These are phyloP conservation scores for Teleogryllus occipitalis DNA, from an alignment of 1,140 invertebrate genomes.

Conservation along the genomic window DNA sequence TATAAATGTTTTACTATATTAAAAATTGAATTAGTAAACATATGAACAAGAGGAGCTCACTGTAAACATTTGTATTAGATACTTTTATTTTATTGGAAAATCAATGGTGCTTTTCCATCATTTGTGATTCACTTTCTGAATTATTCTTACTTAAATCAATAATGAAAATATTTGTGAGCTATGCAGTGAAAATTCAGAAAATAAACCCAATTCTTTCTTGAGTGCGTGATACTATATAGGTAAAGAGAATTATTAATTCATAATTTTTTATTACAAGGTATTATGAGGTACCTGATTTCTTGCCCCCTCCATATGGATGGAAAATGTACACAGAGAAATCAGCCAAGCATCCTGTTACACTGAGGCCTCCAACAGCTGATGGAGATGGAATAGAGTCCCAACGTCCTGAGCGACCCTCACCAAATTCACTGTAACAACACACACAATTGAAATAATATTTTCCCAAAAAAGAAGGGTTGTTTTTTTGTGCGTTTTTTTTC, in stretches of 20 bases:
- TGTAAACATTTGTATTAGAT: no score
- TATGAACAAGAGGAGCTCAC: no score
- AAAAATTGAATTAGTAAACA: no score
- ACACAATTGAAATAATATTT: neutral
- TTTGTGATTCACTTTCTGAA: no score
- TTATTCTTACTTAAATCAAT: no score
- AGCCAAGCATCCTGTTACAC: slow-evolving; percentile 87
- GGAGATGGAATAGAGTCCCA: slow-evolving; percentile 25
- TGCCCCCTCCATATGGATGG: slow-evolving; percentile 89
- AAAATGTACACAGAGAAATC: slow-evolving; percentile 97
- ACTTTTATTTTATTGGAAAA: no score
- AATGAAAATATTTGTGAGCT: no score
- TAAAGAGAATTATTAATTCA: neutral
- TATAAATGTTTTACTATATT: no score
- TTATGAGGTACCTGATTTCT: slow-evolving; percentile 53
- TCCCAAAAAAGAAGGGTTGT: neutral
- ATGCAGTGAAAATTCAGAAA: neutral
- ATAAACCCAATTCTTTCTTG: neutral
- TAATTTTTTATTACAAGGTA: neutral
- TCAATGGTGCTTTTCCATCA: no score
- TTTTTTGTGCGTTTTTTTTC: neutral
- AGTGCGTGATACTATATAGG: neutral
- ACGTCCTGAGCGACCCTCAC: slow-evolving; percentile 36
- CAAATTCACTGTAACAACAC: slow-evolving; percentile 43
- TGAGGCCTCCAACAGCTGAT: slow-evolving; percentile 73